Conservation (phyloP, 2,888 invertebrate genomes). For the Entomobrya proxima region DNA sequence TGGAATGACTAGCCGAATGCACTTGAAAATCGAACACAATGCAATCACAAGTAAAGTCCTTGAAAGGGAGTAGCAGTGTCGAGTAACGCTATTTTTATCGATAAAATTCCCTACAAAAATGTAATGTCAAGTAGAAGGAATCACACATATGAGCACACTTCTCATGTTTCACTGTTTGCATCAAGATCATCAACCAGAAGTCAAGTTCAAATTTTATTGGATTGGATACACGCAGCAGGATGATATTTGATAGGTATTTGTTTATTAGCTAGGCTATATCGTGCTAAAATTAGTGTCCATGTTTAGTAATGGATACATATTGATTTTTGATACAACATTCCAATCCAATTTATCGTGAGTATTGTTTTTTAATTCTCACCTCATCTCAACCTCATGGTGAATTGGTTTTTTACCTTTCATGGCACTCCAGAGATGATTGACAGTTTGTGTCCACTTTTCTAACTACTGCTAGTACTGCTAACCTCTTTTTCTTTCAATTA, state of each 20-base stretch:
- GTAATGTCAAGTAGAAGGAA: background rate
- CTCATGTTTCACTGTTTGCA: background rate
- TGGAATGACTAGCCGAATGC: background rate
- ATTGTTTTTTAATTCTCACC: background rate
- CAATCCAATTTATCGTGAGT: too few relatives aligned
- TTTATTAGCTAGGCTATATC: background rate
- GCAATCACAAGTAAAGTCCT: slow-evolving; percentile 5
- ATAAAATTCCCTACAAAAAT: background rate
- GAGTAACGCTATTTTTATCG: background rate
- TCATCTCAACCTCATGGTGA: background rate
- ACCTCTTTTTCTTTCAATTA: background rate
- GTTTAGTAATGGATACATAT: background rate
- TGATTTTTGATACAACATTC: background rate
- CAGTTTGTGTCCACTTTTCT: too few relatives aligned
- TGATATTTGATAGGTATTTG: background rate
- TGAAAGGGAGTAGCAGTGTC: background rate
- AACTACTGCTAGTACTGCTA: too few relatives aligned
- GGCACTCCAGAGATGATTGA: slow-evolving; percentile 2
- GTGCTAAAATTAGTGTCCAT: background rate
- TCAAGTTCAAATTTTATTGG: slow-evolving; percentile 30
- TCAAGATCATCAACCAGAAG: slow-evolving; percentile 23
- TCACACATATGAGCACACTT: background rate
- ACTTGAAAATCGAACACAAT: slow-evolving; percentile 21
- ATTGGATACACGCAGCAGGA: background rate
- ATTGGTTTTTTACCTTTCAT: background rate